A percentile compares a stretch with the other conserved stretches of the same genome.
Conservation (phyloP, 2,113 vertebrate species). For the Xiphophorus couchianus region DNA sequence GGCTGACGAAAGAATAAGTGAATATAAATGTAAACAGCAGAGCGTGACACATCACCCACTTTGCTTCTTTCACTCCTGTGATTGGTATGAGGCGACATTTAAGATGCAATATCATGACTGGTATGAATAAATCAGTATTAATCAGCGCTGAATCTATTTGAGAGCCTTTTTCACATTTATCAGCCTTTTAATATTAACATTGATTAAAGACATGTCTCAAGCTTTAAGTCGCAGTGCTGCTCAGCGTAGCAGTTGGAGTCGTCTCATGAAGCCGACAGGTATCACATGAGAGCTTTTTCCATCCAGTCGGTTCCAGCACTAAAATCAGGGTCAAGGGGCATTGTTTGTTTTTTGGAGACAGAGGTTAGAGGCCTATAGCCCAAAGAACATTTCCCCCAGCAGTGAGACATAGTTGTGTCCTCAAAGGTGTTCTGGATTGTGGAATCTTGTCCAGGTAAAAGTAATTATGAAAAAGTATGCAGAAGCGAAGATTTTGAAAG, state of each 20-base stretch:
- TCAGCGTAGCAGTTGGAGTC: conserved; percentile 36
- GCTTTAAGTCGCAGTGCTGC: conserved; percentile 54
- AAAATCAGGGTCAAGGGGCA: background rate
- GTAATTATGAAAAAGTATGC: background rate
- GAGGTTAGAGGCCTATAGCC: background rate
- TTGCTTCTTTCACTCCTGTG: conserved; percentile 35
- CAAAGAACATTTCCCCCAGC: too few relatives aligned
- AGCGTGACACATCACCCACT: conserved; percentile 49
- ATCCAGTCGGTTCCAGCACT: background rate
- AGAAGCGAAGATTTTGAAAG: background rate
- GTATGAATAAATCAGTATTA: conserved; percentile 80
- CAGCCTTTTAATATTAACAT: conserved; percentile 79
- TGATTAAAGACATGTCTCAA: conserved; percentile 71
- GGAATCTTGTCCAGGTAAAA: background rate
- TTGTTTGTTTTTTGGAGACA: background rate
- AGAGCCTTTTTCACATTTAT: conserved; percentile 74
- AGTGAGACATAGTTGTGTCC: too few relatives aligned
- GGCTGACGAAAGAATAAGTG: conserved; percentile 5
- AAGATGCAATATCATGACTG: conserved; percentile 57
- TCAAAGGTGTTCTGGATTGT: background rate
- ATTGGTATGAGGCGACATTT: conserved; percentile 67
- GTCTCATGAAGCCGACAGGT: background rate
- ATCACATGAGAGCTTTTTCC: background rate
- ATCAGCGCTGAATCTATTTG: conserved; percentile 68
- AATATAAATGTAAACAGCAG: background rate